Base-by-base conservation (phyloP, 2,888 invertebrate genomes). In the Phyto melanocephala region DNA sequence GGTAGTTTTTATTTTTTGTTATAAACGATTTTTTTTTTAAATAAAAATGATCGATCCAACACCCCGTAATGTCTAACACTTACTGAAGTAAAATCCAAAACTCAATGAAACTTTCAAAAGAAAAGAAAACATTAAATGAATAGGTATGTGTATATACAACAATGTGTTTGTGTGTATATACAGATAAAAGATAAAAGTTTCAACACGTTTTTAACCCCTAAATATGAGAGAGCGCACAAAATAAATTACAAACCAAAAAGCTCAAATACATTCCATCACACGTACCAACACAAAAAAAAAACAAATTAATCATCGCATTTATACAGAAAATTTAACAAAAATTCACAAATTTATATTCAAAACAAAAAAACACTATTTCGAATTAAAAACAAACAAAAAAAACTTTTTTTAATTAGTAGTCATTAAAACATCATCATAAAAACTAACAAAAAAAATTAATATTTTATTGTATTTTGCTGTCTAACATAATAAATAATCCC, bases 1-100 rank as follows among this genome's bases (percentile, higher is more conserved):
- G 28, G 28, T 5, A 5, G 28, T 28, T 5, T 28, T 28, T 5
- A 28, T 28, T 28, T 28, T 28, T 28, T 28, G 28, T 6, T 28
- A 5, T 28, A 28, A 28, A 6, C 3, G 6, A 28, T 28, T 28
- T 28, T 11, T 62, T 10, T 42, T 50, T n/a, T 8, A 60, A 71
- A 58, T 58, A 54, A 47, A 62, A 42, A 84, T 80, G 80, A 17
- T 45, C 6, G 47, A 79, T 86, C 85, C 85, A 86, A 84, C 85
- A 86, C 84, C 85, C 85, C 84, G 86, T 86, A 87, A 86, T 85
- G 86, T 86, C 87, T 86, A 86, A 85, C 85, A 85, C 86, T 83
- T 86, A 88, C 89, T 85, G 86, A 88, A 86, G 87, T 82, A 86
- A 52, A 54, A 47, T 28, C 28, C 62, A 33, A 60, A 63, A 56